Evolutionary conservation across 2,797 vertebrate species (phyloP), one percentile per base, ranked within the genome.

Genomic region (Esox lucius): DNA sequence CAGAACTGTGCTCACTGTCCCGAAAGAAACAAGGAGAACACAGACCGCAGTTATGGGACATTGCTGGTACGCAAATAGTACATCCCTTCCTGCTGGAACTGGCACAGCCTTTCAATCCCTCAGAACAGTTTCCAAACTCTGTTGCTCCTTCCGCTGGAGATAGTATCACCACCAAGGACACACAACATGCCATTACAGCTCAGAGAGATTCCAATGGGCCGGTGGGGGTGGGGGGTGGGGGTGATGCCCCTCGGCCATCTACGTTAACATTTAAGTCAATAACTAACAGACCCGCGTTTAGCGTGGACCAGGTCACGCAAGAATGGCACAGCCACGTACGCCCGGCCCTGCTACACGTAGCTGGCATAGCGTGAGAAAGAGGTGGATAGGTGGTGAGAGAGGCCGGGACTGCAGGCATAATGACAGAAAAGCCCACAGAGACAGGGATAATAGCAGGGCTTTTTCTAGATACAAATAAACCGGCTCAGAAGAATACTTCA

Each of bases 11-110:
- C 35, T 39, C 2, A 39, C 35, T 39, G 35, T 39, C 35, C 35
- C 7, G 35, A 8, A 39, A 39, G 4, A 39, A 39, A 39, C 35
- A 8, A 39, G 35, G 35, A 39, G 35, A 31, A 31, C 28, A 31
- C 28, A 31, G 28, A 39, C 35, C 5, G 35, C 35, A 1, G 6
- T 61, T 66, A 76, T 5, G 26, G 56, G 5, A 53, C 28, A 13
- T 7, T 48, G 68, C 72, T 72, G 16, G 73, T 46, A 78, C 15
- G 28, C 26, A 64, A 26, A 64, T 28, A 64, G 19, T 56, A n/a
- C n/a, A 56, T 56, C 6, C 26, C 61, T 26, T 16, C 61, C 26
- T 26, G 24, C 26, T 64, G 61, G 28, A 64, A 28, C 15, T 13
- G 61, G 26, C 26, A 26, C 22, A 61, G 61, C 28, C 61, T 15